These are phyloP conservation scores for Acrobasis consociella DNA, from an alignment of 2,888 invertebrate species.

Conservation along the genomic window DNA sequence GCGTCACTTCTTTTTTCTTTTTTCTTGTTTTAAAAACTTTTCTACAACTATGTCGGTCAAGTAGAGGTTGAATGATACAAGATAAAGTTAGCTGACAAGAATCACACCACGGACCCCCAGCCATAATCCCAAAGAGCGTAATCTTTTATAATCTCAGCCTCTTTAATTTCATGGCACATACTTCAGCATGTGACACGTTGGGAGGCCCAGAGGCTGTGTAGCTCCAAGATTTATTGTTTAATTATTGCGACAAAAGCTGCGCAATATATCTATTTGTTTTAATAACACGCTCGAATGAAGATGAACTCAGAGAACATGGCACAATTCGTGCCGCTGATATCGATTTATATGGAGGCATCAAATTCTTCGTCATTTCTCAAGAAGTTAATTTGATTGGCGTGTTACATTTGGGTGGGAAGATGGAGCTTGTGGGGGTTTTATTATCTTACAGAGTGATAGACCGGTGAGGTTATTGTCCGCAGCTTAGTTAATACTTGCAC, in stretches of 20 bases:
- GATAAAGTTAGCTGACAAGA: conserved; percentile 22
- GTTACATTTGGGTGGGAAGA: conserved; percentile 33
- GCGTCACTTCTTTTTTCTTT: too few relatives aligned
- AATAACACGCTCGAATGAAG: conserved; percentile 56
- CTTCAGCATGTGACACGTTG: conserved; percentile 41
- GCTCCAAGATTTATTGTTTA: conserved; percentile 64
- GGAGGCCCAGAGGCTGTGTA: conserved; percentile 40
- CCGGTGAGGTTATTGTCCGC: conserved; percentile 57
- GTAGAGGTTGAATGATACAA: conserved; percentile 12
- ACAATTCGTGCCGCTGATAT: conserved; percentile 27
- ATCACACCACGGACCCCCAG: conserved; percentile 1
- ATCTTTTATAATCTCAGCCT: conserved; percentile 25
- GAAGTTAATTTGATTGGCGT: conserved; percentile 37
- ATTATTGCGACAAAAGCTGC: conserved; percentile 58
- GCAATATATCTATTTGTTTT: conserved; percentile 64
- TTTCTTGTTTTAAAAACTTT: neutral
- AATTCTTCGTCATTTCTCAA: conserved; percentile 32
- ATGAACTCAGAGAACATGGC: conserved; percentile 37
- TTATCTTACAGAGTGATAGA: conserved; percentile 48
- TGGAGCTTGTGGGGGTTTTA: conserved; percentile 48
- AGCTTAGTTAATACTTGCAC: conserved; percentile 62
- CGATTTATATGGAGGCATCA: conserved; percentile 16
- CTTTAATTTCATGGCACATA: conserved; percentile 23
- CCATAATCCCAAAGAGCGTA: conserved; percentile 20
- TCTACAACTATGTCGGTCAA: conserved; percentile 7